Percentiles rank a stretch among this genome's conserved stretches.
Evolutionary conservation across 2,797 vertebrate species (phyloP).

Genomic region (Pipistrellus pygmaeus): DNA sequence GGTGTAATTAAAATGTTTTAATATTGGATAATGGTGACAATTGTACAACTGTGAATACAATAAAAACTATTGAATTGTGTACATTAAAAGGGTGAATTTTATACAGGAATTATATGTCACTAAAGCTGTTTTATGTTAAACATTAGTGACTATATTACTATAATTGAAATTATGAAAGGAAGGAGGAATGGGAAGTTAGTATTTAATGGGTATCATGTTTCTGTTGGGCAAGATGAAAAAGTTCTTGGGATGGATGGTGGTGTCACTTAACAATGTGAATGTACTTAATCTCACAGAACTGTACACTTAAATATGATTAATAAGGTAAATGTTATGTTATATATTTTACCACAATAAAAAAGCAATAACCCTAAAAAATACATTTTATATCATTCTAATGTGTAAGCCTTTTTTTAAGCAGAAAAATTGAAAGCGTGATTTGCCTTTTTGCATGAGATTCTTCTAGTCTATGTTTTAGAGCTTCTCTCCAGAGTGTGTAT

Average conservation of each 20-base stretch:
- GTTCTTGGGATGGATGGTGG: not conserved
- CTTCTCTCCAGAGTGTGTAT: not conserved
- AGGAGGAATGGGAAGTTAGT: not conserved
- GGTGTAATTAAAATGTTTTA: conserved; percentile 36
- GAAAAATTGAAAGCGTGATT: conserved; percentile 53
- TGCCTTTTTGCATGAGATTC: not conserved
- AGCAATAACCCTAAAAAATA: not conserved
- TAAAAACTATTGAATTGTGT: conserved; percentile 36
- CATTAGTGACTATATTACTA: not conserved
- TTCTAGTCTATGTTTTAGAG: conserved; percentile 45
- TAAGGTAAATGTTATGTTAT: conserved; percentile 35
- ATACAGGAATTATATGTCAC: conserved; percentile 38
- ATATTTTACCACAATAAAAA: conserved; percentile 20
- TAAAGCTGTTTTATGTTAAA: conserved; percentile 46
- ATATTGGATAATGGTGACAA: not conserved
- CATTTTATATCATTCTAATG: conserved; percentile 34
- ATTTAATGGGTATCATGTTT: not conserved
- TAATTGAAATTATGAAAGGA: conserved; percentile 49
- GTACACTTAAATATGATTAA: conserved; percentile 8
- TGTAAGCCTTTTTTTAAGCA: not conserved
- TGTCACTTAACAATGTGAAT: not conserved
- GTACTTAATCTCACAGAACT: conserved; percentile 3
- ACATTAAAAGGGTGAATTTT: conserved; percentile 45
- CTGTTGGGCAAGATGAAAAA: not conserved
- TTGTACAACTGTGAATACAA: conserved; percentile 43